These are phyloP conservation scores for Strix uralensis DNA, from an alignment of 2,113 vertebrate species.

Conservation along the genomic window DNA sequence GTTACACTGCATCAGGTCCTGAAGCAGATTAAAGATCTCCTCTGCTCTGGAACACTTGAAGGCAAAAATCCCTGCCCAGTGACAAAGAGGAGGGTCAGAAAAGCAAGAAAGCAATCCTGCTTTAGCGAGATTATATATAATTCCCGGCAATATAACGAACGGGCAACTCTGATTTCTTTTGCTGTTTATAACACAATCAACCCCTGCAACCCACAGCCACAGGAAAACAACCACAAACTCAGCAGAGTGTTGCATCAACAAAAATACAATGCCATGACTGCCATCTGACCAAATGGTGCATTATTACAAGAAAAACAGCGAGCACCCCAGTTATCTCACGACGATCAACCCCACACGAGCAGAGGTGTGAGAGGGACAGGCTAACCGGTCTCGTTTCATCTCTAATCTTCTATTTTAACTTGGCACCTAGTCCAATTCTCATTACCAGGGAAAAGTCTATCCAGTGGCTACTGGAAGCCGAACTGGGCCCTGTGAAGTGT, in stretches of 20 bases:
- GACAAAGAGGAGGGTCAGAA: not conserved
- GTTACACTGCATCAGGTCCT: conserved; percentile 99
- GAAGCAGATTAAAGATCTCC: conserved; percentile 96
- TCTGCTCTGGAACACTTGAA: conserved; percentile 97
- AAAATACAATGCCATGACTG: not conserved
- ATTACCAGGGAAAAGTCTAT: not conserved
- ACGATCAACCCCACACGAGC: rapidly evolving
- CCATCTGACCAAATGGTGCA: not conserved
- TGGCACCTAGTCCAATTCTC: not conserved
- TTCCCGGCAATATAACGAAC: rapidly evolving
- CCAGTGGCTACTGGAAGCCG: not conserved
- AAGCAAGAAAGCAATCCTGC: not conserved
- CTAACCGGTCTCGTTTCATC: rapidly evolving
- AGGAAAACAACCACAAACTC: not conserved
- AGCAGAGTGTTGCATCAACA: not conserved
- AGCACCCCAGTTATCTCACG: not conserved
- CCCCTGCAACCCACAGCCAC: not conserved
- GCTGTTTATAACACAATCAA: not conserved
- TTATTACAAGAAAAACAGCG: not conserved
- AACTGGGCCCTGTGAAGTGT: not conserved
- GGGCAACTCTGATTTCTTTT: not conserved
- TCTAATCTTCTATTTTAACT: not conserved
- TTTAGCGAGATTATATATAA: rapidly evolving
- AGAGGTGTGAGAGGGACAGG: not conserved
- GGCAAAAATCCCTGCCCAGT: conserved; percentile 91